A percentile compares a stretch with the other conserved stretches of the same genome.
Evolutionary conservation across 2,888 invertebrate genomes (phyloP).

Genomic region (Labia minor): DNA sequence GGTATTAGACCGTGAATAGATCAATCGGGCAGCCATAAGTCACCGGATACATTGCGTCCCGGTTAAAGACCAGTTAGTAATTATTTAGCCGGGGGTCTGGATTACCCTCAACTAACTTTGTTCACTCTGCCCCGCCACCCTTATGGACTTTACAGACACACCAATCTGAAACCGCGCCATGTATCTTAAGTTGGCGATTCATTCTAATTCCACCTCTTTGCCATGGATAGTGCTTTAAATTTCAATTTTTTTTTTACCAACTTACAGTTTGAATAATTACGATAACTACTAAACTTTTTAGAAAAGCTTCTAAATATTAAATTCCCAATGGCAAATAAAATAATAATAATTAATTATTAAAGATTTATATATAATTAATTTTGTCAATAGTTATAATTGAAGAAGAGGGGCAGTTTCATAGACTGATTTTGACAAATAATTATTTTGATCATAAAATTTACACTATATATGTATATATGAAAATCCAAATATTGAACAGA

Average conservation of each 20-base stretch:
- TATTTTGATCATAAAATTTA: too few species aligned
- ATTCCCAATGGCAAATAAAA: too few species aligned
- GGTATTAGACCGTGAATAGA: conserved; percentile 5
- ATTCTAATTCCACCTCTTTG: conserved; percentile 4
- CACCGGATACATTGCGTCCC: neutral
- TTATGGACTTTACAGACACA: conserved; percentile 1
- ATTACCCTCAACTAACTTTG: neutral
- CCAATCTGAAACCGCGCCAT: conserved; percentile 1
- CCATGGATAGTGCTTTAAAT: neutral
- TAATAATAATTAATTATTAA: too few species aligned
- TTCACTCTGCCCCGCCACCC: neutral
- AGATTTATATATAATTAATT: too few species aligned
- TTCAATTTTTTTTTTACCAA: neutral
- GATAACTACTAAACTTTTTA: too few species aligned
- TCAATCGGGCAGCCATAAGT: conserved; percentile 13
- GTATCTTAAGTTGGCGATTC: conserved; percentile 7
- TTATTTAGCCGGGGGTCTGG: neutral
- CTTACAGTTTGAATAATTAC: too few species aligned
- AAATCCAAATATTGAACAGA: too few species aligned
- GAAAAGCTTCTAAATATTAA: too few species aligned
- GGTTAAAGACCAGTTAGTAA: conserved; percentile 3
- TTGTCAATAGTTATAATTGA: too few species aligned
- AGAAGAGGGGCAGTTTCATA: too few species aligned
- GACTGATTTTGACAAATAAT: too few species aligned
- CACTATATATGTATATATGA: too few species aligned